Evolutionary conservation across 2,113 vertebrate genomes (phyloP).

Genomic region (Smithornis capensis): DNA sequence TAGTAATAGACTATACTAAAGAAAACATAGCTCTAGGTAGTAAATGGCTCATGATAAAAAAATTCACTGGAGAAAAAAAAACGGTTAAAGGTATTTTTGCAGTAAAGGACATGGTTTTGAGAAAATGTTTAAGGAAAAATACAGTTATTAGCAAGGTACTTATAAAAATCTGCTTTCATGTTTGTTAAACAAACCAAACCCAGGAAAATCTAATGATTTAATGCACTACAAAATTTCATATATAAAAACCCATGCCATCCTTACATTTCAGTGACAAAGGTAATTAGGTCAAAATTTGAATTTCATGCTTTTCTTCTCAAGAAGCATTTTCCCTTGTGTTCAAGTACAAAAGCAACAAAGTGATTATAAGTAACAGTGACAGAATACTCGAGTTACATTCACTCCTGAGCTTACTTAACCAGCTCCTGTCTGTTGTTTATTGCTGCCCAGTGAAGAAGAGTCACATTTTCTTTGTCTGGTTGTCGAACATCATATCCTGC

Average conservation of each 20-base stretch:
- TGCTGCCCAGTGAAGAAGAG: constrained; percentile 95
- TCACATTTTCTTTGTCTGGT: constrained; percentile 94
- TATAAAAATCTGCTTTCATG: background rate
- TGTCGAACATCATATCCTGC: constrained; percentile 91
- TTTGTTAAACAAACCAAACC: background rate
- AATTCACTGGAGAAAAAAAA: background rate
- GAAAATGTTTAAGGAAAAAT: background rate
- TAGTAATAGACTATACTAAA: background rate
- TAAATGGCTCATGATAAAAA: background rate
- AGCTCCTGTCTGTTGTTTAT: constrained; percentile 95
- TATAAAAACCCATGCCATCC: accelerated
- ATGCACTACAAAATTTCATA: background rate
- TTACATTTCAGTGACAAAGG: background rate
- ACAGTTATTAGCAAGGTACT: background rate
- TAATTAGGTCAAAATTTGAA: background rate
- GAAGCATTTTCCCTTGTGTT: background rate
- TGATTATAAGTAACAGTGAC: background rate
- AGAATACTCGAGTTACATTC: background rate
- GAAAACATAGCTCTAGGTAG: background rate
- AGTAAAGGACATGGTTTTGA: background rate
- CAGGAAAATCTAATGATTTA: background rate
- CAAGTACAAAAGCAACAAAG: background rate
- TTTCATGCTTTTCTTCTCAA: background rate
- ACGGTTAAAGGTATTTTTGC: background rate
- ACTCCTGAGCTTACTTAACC: constrained; percentile 82